phyloP scores from a whole-genome alignment of 1,140 invertebrate species.

The Phocides pigmalion region DNA sequence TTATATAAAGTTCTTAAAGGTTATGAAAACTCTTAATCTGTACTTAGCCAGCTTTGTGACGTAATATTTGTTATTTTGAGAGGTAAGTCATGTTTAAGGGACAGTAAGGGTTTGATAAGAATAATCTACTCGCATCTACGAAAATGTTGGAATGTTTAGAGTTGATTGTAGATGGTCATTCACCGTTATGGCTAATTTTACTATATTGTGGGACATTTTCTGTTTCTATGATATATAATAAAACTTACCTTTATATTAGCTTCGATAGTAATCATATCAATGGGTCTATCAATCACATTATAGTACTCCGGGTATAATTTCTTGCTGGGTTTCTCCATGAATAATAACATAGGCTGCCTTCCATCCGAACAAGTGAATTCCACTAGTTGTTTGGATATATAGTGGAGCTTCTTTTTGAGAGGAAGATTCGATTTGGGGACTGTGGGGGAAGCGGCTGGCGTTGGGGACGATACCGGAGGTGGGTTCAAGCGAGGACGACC shows the following conservation, averaged over 20 bases:
- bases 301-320: slow-evolving; percentile 98
- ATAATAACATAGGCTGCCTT: slow-evolving; percentile 94
- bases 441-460: slow-evolving; percentile 69
- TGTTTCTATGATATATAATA: background rate
- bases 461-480: slow-evolving; percentile 43
- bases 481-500: slow-evolving; percentile 68
- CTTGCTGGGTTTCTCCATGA: slow-evolving; percentile 98
- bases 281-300: slow-evolving; percentile 96
- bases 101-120: no score
- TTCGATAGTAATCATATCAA: slow-evolving; percentile 97
- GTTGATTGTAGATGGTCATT: no score
- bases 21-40: no score
- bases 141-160: no score
- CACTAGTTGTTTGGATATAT: slow-evolving; percentile 89
- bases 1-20: no score
- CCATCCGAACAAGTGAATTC: slow-evolving; percentile 92
- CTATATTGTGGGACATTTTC: no score
- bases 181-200: no score
- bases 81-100: no score
- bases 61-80: no score
- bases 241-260: slow-evolving; percentile 90
- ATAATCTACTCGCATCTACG: no score
- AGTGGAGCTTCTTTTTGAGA: slow-evolving; percentile 89
- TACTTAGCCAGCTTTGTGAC: no score
- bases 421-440: slow-evolving; percentile 85